Evolutionary conservation across 2,888 invertebrate genomes (phyloP).

Genomic region (Sympetrum striolatum): DNA sequence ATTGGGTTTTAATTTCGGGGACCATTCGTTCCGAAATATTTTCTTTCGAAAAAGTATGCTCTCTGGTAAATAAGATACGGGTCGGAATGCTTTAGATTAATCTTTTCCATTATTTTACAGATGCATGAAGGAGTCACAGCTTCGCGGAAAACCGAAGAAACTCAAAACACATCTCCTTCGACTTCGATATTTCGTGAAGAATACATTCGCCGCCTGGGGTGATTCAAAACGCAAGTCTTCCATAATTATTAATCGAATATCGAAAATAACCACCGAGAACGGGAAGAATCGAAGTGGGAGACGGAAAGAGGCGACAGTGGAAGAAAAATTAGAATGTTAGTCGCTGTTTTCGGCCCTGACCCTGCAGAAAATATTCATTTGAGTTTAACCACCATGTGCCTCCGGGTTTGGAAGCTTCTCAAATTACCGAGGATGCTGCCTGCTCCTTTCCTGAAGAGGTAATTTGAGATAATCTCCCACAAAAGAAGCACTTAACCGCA

Average conservation of each 20-base stretch:
- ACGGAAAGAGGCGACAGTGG: neutral
- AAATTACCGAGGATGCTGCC: slow-evolving; percentile 17
- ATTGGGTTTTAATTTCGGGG: too few species aligned
- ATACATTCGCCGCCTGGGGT: too few species aligned
- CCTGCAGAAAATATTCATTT: slow-evolving; percentile 12
- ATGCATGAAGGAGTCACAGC: too few species aligned
- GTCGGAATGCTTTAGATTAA: too few species aligned
- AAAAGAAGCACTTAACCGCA: slow-evolving; percentile 31
- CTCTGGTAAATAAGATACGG: too few species aligned
- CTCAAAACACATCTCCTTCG: too few species aligned
- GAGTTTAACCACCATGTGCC: slow-evolving; percentile 19
- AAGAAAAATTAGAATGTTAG: neutral
- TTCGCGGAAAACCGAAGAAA: too few species aligned
- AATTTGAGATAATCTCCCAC: slow-evolving; percentile 43
- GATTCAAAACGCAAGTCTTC: too few species aligned
- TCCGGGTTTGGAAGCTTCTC: slow-evolving; percentile 30
- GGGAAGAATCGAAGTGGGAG: neutral
- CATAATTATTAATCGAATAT: neutral
- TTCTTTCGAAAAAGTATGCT: too few species aligned
- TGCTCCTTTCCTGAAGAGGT: slow-evolving; percentile 12
- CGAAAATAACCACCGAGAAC: neutral
- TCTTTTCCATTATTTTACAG: too few species aligned
- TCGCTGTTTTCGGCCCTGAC: neutral
- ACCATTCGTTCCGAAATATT: too few species aligned
- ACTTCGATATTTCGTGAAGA: too few species aligned